Conservation (phyloP, 2,113 vertebrate genomes). For the Acinonyx jubatus region DNA sequence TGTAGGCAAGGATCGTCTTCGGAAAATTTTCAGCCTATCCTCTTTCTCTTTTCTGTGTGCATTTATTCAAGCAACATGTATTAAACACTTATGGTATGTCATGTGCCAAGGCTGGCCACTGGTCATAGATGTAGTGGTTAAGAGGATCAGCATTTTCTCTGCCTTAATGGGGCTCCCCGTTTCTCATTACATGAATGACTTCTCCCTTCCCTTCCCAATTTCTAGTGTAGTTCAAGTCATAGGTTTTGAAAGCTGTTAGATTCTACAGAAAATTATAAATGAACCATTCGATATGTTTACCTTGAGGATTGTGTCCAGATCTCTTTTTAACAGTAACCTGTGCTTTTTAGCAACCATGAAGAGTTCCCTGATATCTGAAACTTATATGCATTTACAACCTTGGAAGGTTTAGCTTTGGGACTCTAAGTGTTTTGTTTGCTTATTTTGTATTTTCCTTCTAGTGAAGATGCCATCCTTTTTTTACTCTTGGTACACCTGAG, state of each 20-base stretch:
- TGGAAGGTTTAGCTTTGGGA: neutral
- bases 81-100: neutral
- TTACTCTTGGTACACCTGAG: neutral
- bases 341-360: neutral
- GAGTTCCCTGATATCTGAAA: neutral
- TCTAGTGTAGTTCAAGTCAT: neutral
- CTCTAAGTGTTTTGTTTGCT: neutral
- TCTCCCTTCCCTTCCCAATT: neutral
- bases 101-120: neutral
- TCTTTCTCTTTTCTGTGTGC: neutral
- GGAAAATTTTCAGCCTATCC: neutral
- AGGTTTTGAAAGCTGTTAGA: neutral
- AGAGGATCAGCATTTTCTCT: neutral
- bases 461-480: neutral
- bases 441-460: constrained; percentile 28
- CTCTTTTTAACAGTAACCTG: neutral
- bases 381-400: neutral
- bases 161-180: neutral
- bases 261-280: neutral
- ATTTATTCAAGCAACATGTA: neutral
- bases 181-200: neutral
- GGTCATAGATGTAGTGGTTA: neutral
- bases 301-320: neutral
- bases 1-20: neutral
- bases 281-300: neutral